Base-by-base conservation (phyloP, 2,797 vertebrate genomes). In the Natrix natrix region DNA sequence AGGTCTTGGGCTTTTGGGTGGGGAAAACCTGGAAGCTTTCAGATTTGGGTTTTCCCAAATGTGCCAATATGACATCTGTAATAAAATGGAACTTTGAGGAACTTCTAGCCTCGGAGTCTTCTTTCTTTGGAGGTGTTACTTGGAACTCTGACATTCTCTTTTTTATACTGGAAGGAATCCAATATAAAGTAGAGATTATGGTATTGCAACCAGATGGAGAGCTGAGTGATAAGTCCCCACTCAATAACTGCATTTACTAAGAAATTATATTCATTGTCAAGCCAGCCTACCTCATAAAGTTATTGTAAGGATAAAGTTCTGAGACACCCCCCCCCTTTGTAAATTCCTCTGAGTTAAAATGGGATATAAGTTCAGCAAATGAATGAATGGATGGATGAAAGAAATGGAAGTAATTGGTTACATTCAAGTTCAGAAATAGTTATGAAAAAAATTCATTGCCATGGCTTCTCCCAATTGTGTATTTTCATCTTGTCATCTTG, bases 371-470 rank as follows among this genome's bases (percentile, higher is more conserved):
- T 78, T 37, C 32, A 78, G 32, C 69, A 78, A 43, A 78, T 78
- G 69, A 43, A 78, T 78, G 8, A 43, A 78, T 78, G 8, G 20
- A 20, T 78, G 69, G 3, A 78, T 4, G 16, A 78, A 74, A 17
- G n/a, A 74, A 74, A 74, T 74, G 32, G 66, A 69, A 74, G 8
- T 78, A 37, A 78, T 10, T 78, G 69, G 32, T 78, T 78, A 43
- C 2, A 10, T 37, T 20, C 63, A 88, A 95, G 92, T 93, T 95
- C 93, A 94, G 90, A 95, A 95, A 94, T 94, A 95, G 95, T n/a
- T 94, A 94, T 28, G 54, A 22, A 86, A 87, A 48, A 69, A 90
- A 90, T 11, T 56, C 12, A 43, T 55, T 95, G 93, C 94, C 8
- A 20, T 37, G n/a, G 16, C 7, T 52, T 93, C 90, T 93, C 89